Base-by-base conservation (phyloP, 2,797 vertebrate species). In the Botia almorhae region DNA sequence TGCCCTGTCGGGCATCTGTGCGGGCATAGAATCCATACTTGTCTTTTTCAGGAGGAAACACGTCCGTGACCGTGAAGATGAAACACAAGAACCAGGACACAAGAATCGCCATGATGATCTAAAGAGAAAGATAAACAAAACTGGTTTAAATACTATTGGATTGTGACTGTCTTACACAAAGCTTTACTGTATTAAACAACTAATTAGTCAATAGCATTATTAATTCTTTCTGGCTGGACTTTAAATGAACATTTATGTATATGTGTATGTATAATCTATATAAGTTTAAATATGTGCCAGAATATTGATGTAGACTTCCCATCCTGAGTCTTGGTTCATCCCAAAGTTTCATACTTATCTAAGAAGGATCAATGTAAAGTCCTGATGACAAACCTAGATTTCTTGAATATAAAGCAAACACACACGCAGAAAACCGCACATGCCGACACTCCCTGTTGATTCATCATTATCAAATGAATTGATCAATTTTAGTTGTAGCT, bases 21-120 rank as follows among this genome's bases (percentile, higher is more conserved):
- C 97, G 96, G 0, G 98, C 98, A 0, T 98, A 97, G 92, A 92
- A 98, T 1, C 98, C 98, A 0, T 99, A 99, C 84, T 98, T 95
- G 0, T 93, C 91, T 69, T 92, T 96, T 85, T 97, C 96, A 0
- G 96, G 96, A 1, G 98, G 97, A 87, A 99, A 99, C 84, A 99
- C 96, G 0, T 99, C 94, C 0, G 97, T 98, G 79, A 98, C 94
- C 0, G 98, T 99, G 87, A 99, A 98, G 90, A 99, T 97, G 91
- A 98, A 99, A 87, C 98, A 99, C 6, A 98, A 89, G 74, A 99
- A 90, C 98, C 98, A 99, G 0, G 98, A 98, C 61, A 98, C 95
- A 67, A 98, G 92, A 85, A 99, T 99, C 26, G 97, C 98, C 93
- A 99, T 95, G 84, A 99, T 98, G 80, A 99, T 99, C 98, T 99